Evolutionary conservation across 2,888 invertebrate species (phyloP).

Genomic region (Eulithis testata): DNA sequence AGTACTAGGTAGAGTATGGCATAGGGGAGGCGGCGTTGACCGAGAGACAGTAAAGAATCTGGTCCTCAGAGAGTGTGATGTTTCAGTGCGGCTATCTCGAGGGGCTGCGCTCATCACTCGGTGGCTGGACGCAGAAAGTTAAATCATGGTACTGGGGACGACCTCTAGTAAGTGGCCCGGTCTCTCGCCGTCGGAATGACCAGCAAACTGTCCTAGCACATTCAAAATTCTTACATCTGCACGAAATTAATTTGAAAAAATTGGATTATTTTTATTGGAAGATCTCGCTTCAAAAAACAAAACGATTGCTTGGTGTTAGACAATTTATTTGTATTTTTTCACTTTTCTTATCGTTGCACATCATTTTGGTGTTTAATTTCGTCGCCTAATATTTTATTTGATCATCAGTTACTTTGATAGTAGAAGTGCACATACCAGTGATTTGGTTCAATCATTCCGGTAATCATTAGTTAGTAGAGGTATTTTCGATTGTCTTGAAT

Average conservation of each 20-base stretch:
- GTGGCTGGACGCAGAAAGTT: constrained; percentile 98
- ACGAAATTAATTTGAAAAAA: constrained; percentile 67
- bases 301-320: constrained; percentile 80
- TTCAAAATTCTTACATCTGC: constrained; percentile 79
- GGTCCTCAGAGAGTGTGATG: constrained; percentile 84
- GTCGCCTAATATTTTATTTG: constrained; percentile 58
- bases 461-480: constrained; percentile 76
- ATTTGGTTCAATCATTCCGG: constrained; percentile 62
- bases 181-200: constrained; percentile 72
- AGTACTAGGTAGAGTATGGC: constrained; percentile 32
- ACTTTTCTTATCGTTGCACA: constrained; percentile 78
- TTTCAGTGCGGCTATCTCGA: constrained; percentile 96
- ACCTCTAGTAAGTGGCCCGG: constrained; percentile 95
- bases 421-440: constrained; percentile 64
- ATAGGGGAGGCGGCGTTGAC: constrained; percentile 43
- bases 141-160: constrained; percentile 99
- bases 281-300: constrained; percentile 75
- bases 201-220: constrained; percentile 81
- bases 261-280: constrained; percentile 65
- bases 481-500: constrained; percentile 66
- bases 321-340: constrained; percentile 64
- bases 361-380: constrained; percentile 74
- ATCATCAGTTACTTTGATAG: constrained; percentile 58
- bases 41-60: constrained; percentile 58
- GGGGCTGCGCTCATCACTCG: constrained; percentile 97